phyloP scores from a whole-genome alignment of 2,888 invertebrate genomes.

The Lycophotia porphyrea region DNA sequence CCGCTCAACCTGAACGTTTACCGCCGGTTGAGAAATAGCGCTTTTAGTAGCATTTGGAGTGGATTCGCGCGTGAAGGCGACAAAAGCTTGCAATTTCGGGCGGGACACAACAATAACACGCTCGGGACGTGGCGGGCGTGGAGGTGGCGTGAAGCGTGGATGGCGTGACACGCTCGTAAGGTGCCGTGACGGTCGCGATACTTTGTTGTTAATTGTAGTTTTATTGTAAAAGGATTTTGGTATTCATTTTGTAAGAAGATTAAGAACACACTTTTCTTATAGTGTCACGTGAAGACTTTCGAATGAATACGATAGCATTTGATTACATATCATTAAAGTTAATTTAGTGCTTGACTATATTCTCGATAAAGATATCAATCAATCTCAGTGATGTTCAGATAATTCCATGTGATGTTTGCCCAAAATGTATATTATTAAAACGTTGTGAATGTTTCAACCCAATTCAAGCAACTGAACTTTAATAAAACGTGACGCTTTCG shows the following conservation, averaged over 20 bases:
- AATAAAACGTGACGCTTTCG: not conserved
- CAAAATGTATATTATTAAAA: not conserved
- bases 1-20: conserved; percentile 68
- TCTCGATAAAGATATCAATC: not conserved
- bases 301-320: not conserved
- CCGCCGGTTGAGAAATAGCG: conserved; percentile 70
- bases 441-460: not conserved
- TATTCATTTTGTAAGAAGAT: not conserved
- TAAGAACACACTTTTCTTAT: not conserved
- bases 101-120: conserved; percentile 66
- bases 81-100: conserved; percentile 73
- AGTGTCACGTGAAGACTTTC: not conserved
- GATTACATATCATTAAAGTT: not conserved
- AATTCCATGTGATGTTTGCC: not conserved
- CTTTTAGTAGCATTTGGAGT: conserved; percentile 68
- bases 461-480: not conserved
- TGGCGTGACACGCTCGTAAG: conserved; percentile 30
- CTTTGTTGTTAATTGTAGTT: conserved; percentile 49
- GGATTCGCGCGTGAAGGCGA: conserved; percentile 69
- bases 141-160: conserved; percentile 30
- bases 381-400: not conserved
- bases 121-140: conserved; percentile 38
- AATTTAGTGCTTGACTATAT: not conserved
- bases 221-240: conserved; percentile 30
- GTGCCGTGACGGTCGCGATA: conserved; percentile 14